Percentiles rank a stretch among this genome's conserved stretches.
Evolutionary conservation across 1,140 invertebrate species (phyloP).

Genomic region (Megathymus violae): DNA sequence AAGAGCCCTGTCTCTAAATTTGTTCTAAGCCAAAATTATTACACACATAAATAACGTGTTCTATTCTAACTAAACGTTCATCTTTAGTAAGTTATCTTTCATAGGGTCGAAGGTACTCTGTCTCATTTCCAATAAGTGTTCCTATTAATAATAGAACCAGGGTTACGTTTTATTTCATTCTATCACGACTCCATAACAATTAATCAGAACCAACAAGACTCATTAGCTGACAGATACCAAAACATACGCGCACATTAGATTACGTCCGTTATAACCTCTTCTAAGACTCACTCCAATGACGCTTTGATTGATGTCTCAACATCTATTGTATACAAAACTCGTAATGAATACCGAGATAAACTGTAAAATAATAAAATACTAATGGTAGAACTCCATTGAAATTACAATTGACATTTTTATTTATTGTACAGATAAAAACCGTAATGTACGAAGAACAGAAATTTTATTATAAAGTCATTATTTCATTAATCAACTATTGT

Average conservation of each 20-base stretch:
- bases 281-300: conserved; percentile 1
- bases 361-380: neutral
- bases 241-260: conserved; percentile 7
- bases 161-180: neutral
- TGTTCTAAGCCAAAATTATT: too few relatives aligned
- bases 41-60: too few relatives aligned
- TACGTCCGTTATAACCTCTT: neutral
- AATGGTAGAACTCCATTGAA: neutral
- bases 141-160: neutral
- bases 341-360: conserved; percentile 14
- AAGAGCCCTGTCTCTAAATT: too few relatives aligned
- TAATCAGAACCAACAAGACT: conserved; percentile 15
- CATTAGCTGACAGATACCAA: conserved; percentile 20
- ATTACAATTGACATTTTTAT: neutral
- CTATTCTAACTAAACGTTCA: too few relatives aligned
- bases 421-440: neutral
- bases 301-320: conserved; percentile 6
- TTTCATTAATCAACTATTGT: neutral
- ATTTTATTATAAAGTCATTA: neutral
- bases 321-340: neutral
- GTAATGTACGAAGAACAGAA: neutral
- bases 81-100: too few relatives aligned
- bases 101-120: neutral
- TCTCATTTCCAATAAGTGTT: neutral
- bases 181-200: conserved; percentile 8